Evolutionary conservation across 2,113 vertebrate genomes (phyloP), one percentile per base, ranked within the genome.

Genomic region (Erpornis zantholeuca): DNA sequence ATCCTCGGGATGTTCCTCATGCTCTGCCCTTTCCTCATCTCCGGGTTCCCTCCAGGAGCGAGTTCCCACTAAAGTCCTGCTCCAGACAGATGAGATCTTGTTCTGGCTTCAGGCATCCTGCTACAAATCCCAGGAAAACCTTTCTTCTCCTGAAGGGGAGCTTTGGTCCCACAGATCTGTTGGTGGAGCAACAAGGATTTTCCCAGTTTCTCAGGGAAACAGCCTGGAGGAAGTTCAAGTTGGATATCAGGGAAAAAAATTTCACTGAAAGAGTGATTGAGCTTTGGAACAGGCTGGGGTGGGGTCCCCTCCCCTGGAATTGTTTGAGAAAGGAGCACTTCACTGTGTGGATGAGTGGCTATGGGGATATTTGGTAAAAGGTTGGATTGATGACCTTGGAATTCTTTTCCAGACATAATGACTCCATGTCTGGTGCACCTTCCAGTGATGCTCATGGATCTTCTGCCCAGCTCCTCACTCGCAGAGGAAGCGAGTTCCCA

Each of bases 361-460:
- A 7, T 9, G 36, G 22, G 4, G 36, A 33, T 59, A 23, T 29
- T 47, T 2, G 0, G 14, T 15, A 19, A 35, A 38, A 76, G 54
- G 6, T 31, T 22, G n/a, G 61, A 53, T 15, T 22, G 40, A 27
- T 61, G 78, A 31, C 5, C 70, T 61, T 40, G 63, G 47, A 47
- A 53, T 60, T 23, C 14, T 82, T 61, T 54, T 47, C 38, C 53
- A 47, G 0, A n/a, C 53, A 11, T 4, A 19, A 22, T 42, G 50
- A 19, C 25, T 72, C 29, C 40, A 1, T 22, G 42, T 20, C 38
- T 89, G 61, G 8, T 50, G 47, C 35, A 7, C 7, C 40, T 80
- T 71, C 40, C 65, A 66, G 27, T 45, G 35, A 7, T 4, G 0
- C 40, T 57, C 0, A 0, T 56, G 40, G 29, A 36, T 42, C 57